Percentiles rank a stretch among this genome's conserved stretches.
Evolutionary conservation across 2,113 vertebrate species (phyloP).

Genomic region (Isurus oxyrinchus): DNA sequence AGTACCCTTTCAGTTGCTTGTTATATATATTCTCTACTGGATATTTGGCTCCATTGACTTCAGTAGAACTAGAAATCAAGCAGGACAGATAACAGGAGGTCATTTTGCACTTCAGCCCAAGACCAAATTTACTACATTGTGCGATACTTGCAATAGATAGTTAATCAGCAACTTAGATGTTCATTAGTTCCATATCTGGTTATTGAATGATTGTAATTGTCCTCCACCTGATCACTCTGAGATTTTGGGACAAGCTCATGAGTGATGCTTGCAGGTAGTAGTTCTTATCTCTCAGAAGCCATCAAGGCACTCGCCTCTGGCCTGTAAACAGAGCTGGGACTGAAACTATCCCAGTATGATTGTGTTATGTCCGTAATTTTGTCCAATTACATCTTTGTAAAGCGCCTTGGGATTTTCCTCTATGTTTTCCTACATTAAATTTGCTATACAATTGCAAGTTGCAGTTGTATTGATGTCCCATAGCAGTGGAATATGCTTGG

Average conservation of each 20-base stretch:
- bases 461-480: not conserved
- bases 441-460: not conserved
- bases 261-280: not conserved
- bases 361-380: not conserved
- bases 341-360: not conserved
- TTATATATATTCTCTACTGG: not conserved
- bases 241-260: not conserved
- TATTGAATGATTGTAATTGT: not conserved
- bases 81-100: too few species aligned
- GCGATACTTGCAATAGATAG: not conserved
- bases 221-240: not conserved
- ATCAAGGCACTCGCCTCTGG: not conserved
- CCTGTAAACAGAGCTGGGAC: not conserved
- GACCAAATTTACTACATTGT: not conserved
- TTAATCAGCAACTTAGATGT: not conserved
- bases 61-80: not conserved
- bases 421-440: not conserved
- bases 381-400: not conserved
- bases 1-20: too few species aligned
- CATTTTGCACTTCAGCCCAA: not conserved
- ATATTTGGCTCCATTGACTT: not conserved
- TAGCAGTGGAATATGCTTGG: not conserved
- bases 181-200: not conserved
- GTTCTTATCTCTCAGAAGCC: not conserved
- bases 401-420: not conserved